These are phyloP conservation scores for Neopipo cinnamomea DNA, from an alignment of 2,113 vertebrate genomes.

Conservation along the genomic window DNA sequence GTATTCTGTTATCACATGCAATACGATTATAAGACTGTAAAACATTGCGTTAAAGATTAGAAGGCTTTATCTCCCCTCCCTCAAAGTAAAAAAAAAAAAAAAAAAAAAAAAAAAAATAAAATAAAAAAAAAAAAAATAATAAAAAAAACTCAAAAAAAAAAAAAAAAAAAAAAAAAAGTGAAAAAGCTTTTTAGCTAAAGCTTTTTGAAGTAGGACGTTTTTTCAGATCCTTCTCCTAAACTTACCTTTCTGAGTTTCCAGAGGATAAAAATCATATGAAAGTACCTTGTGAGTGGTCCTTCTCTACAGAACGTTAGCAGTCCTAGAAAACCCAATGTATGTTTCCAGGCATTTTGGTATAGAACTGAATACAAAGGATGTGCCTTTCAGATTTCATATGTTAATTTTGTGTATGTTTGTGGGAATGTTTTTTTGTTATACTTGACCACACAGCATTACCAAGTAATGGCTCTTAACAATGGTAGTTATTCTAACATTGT, in stretches of 20 bases:
- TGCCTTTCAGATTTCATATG: neutral
- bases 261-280: neutral
- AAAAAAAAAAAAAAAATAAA: neutral
- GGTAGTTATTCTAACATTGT: neutral
- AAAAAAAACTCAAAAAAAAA: neutral
- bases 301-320: neutral
- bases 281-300: neutral
- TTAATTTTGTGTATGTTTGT: neutral
- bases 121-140: neutral
- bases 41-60: neutral
- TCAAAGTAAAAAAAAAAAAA: neutral
- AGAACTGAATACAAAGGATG: neutral
- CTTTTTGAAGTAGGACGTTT: neutral
- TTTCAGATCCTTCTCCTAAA: neutral
- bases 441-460: neutral
- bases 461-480: neutral
- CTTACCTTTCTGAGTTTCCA: neutral
- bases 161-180: neutral
- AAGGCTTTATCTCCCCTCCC: neutral
- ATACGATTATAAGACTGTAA: neutral
- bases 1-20: neutral
- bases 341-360: neutral
- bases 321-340: neutral
- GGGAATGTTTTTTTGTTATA: neutral
- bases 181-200: neutral